Base-by-base conservation (phyloP, 2,113 vertebrate species). In the Scomber japonicus region DNA sequence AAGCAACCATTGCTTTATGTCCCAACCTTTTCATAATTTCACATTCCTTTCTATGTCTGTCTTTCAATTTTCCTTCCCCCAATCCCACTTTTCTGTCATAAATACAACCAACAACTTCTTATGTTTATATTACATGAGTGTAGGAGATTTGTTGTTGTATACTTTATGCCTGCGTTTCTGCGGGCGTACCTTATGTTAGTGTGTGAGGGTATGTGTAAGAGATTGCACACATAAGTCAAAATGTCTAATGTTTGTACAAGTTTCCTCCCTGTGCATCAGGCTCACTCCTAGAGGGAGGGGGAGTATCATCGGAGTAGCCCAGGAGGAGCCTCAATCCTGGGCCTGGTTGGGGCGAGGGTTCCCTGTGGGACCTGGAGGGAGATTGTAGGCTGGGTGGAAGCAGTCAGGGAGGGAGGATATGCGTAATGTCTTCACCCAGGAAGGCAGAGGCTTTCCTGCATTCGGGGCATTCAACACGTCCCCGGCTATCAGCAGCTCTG, bases 391-490 rank as follows among this genome's bases (percentile, higher is more conserved):
- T 63, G 78, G 57, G 83, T 30, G 78, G 72, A 83, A 68, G 64
- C 74, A 84, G 61, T 50, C 65, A 24, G 82, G 62, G 82, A 64
- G 74, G 81, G 78, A 24, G 31, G 70, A 68, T 70, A 75, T 83
- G 88, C 12, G 68, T 89, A 88, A 93, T 85, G 85, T 91, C 56
- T 89, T 89, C 3, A 17, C 75, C 77, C 74, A 81, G 75, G 80
- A 90, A 83, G 80, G 35, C 74, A 35, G 60, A 56, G 44, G 63
- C 75, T 72, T 80, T 79, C 68, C 44, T 59, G 76, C 75, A 54
- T 78, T 74, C 15, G 35, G 71, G 21, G 76, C 96, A 94, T 94
- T 97, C 96, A 97, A 95, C 96, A 96, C 95, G 86, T 94, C 81
- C 87, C 93, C 82, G 89, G 94, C 94, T 96, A 97, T 97, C 95